Evolutionary conservation across 2,797 vertebrate species (phyloP), one percentile per base, ranked within the genome.

Genomic region (Acanthiza pusilla): DNA sequence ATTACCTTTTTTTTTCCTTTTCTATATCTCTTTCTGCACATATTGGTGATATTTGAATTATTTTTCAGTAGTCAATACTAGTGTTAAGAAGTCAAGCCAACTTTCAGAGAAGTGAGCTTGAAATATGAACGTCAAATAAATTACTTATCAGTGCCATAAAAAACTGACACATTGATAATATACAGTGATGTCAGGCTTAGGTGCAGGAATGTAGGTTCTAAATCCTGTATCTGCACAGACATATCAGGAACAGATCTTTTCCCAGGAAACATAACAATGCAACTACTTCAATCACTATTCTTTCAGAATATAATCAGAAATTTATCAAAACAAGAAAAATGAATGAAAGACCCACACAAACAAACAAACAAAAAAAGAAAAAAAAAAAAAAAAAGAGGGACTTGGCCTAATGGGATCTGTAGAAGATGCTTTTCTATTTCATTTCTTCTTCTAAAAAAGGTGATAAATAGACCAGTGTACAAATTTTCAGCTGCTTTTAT

Each of bases 101-200:
- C 19, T 51, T 76, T 62, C 61, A 76, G 53, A 81, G 40, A 54
- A 58, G 7, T 22, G 13, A 71, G 21, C 34, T 81, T 71, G 54
- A 76, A 78, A 74, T 11, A 70, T 29, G 8, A 27, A 47, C 9
- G 67, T 14, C 5, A 90, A 89, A 80, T 22, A 85, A 62, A 54
- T 54, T 38, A 61, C 3, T 4, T 75, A 30, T 13, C 7, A 7
- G 2, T 58, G 47, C 5, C 36, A 43, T 38, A 25, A 82, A 61
- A 29, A 82, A 65, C 13, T 12, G 34, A 38, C 32, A 55, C 3
- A 61, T 13, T 30, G 23, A 16, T 51, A 20, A 19, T 29, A 20
- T 2, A 16, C 4, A 32, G 5, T 21, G 66, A 26, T 0, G 0
- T 1, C 48, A 68, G 10, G 16, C 5, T 68, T 18, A 38, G 20